A percentile compares a stretch with the other conserved stretches of the same genome.
These are phyloP conservation scores for Reticulitermes lucifugus DNA, from an alignment of 2,888 invertebrate species.

Conservation along the genomic window DNA sequence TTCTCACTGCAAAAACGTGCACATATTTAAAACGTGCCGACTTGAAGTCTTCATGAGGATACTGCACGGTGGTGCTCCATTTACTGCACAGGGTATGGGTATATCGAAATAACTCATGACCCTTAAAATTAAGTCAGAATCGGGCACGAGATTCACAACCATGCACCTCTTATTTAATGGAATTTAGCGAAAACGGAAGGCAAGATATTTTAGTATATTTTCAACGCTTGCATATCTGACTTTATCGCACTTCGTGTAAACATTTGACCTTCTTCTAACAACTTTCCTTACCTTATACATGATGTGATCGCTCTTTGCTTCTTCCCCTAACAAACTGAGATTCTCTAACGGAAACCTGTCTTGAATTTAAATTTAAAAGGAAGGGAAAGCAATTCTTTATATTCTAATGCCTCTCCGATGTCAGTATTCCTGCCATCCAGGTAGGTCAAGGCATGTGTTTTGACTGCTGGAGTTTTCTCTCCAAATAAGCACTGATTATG, in stretches of 20 bases:
- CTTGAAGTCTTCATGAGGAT: no score
- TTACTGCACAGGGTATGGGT: no score
- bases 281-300: slow-evolving; percentile 7
- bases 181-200: no score
- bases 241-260: background rate
- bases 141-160: no score
- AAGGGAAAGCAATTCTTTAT: background rate
- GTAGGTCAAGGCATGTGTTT: background rate
- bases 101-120: no score
- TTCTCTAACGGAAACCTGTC: background rate
- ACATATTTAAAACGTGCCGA: no score
- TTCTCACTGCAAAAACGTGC: no score
- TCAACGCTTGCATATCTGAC: no score
- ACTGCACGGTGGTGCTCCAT: no score
- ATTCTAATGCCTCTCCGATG: background rate
- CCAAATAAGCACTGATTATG: background rate
- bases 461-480: background rate
- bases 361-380: slow-evolving; percentile 8
- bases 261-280: background rate
- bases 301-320: background rate
- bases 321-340: background rate
- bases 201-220: no score
- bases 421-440: background rate
- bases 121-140: no score
- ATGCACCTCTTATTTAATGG: no score